Conservation (phyloP, 2,797 vertebrate genomes). For the Bovichtus variegatus region DNA sequence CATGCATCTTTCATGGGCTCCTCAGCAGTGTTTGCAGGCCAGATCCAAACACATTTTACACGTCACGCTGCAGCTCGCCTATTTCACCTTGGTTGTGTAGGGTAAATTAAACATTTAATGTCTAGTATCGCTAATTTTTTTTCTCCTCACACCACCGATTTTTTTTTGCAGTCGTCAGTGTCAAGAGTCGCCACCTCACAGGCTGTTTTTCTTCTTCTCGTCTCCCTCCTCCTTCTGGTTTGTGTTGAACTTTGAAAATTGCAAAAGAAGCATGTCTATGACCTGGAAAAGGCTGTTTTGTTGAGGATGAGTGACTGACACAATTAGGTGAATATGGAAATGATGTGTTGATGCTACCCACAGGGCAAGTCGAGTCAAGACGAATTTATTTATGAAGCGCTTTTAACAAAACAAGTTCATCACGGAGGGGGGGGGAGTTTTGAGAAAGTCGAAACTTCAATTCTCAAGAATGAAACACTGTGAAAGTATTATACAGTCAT, state of each 20-base stretch:
- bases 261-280: slow-evolving; percentile 67
- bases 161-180: slow-evolving; percentile 64
- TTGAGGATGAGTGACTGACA: slow-evolving; percentile 74
- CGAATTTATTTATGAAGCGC: slow-evolving; percentile 50
- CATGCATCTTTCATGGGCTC: slow-evolving; percentile 86
- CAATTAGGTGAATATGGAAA: slow-evolving; percentile 77
- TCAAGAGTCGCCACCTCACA: slow-evolving; percentile 60
- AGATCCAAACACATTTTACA: slow-evolving; percentile 87
- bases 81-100: slow-evolving; percentile 79
- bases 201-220: slow-evolving; percentile 3
- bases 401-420: slow-evolving; percentile 61
- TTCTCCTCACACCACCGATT: slow-evolving; percentile 63
- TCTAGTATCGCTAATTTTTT: slow-evolving; percentile 73
- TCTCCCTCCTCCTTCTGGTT: slow-evolving; percentile 26
- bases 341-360: slow-evolving; percentile 48
- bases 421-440: neutral
- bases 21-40: slow-evolving; percentile 79
- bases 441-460: slow-evolving; percentile 7
- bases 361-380: slow-evolving; percentile 51
- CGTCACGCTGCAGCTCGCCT: slow-evolving; percentile 71
- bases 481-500: neutral
- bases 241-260: slow-evolving; percentile 65
- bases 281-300: slow-evolving; percentile 74
- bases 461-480: slow-evolving; percentile 15
- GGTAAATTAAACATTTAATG: slow-evolving; percentile 80